These are phyloP conservation scores for Pemphigus obesinymphae DNA, from an alignment of 1,140 invertebrate species.

Conservation along the genomic window DNA sequence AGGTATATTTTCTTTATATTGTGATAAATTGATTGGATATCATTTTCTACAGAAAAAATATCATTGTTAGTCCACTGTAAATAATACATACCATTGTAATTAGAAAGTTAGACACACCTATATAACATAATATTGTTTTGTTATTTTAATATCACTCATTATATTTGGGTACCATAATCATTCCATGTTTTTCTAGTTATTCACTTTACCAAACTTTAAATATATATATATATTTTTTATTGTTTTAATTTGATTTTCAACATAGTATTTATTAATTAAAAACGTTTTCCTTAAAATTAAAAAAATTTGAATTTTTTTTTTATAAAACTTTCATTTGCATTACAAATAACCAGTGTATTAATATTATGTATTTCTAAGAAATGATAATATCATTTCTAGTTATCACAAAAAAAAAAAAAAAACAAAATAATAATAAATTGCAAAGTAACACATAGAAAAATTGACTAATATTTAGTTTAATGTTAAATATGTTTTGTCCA, in stretches of 20 bases:
- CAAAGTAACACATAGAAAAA: neutral
- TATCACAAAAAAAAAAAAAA: neutral
- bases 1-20: conserved; percentile 31
- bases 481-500: neutral
- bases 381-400: conserved; percentile 5
- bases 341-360: conserved; percentile 22
- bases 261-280: conserved; percentile 6
- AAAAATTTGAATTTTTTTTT: conserved; percentile 1
- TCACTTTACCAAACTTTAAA: conserved; percentile 14
- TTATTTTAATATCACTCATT: conserved; percentile 16
- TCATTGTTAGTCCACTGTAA: neutral
- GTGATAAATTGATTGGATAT: conserved; percentile 20
- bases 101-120: neutral
- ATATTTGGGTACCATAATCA: conserved; percentile 23
- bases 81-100: neutral
- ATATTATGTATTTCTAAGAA: conserved; percentile 9
- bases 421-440: neutral
- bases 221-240: conserved; percentile 17
- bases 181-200: conserved; percentile 30
- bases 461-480: neutral
- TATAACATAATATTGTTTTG: neutral
- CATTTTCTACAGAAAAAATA: neutral
- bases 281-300: conserved; percentile 1
- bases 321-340: conserved; percentile 11
- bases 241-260: neutral